Conservation (phyloP, 1,140 invertebrate species). For the Hormaphis cornu region DNA sequence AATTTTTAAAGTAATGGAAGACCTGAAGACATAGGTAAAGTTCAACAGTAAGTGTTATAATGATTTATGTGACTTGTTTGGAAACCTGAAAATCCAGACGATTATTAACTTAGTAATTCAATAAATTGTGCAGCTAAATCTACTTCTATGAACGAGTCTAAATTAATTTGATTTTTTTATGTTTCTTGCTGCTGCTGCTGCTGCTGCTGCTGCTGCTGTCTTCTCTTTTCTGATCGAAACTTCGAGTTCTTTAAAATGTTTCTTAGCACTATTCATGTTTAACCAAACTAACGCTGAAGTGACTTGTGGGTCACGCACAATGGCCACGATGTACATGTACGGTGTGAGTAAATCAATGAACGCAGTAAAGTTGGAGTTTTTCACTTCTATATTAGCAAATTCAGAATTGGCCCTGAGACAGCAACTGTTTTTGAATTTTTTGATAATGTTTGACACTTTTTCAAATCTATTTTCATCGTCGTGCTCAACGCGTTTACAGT, state of each 20-base stretch:
- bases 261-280: conserved; percentile 93
- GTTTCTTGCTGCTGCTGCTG: no score
- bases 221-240: conserved; percentile 49
- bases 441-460: conserved; percentile 99
- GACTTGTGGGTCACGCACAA: conserved; percentile 91
- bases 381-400: conserved; percentile 97
- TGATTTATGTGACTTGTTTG: no score
- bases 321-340: conserved; percentile 98
- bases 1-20: no score
- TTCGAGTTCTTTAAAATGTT: conserved; percentile 97
- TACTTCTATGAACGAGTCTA: no score
- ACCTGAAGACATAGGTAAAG: no score
- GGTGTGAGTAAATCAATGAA: conserved; percentile 98
- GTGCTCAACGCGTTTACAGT: conserved; percentile 83
- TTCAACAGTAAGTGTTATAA: no score
- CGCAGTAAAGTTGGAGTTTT: conserved; percentile 92
- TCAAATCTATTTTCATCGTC: conserved; percentile 95
- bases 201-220: not conserved
- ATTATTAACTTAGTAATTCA: no score
- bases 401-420: conserved; percentile 92
- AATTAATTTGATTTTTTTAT: no score
- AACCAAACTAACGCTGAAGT: conserved; percentile 92
- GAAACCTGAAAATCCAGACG: no score
- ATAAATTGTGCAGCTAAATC: no score
- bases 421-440: conserved; percentile 96